phyloP scores from a whole-genome alignment of 2,113 vertebrate genomes.

The Muscicapa adusta region DNA sequence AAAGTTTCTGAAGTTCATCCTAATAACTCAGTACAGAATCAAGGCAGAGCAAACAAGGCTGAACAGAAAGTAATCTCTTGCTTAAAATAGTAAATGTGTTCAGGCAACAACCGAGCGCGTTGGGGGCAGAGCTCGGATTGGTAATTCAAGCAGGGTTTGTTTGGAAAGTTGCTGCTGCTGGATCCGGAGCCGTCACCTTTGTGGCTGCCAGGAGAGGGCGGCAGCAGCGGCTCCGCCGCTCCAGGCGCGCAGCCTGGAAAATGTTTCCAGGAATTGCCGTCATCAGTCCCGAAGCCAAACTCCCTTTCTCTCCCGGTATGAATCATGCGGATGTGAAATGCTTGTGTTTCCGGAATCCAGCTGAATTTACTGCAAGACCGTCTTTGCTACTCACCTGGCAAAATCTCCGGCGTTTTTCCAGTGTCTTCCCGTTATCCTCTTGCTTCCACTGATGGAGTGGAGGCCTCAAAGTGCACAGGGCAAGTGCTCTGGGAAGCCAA shows the following conservation, averaged over 20 bases:
- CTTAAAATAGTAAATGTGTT: slow-evolving; percentile 17
- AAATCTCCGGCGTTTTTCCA: not conserved
- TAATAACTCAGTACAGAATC: not conserved
- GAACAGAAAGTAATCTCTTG: not conserved
- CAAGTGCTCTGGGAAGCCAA: not conserved
- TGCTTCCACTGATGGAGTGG: not conserved
- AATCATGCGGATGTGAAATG: not conserved
- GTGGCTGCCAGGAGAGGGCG: slow-evolving; percentile 48
- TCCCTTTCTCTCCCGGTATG: not conserved
- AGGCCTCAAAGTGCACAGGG: not conserved
- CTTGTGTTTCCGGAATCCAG: not conserved
- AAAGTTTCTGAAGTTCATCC: not conserved
- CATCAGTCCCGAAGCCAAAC: not conserved
- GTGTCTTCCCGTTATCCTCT: not conserved
- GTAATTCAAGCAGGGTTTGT: not conserved
- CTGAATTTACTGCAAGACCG: not conserved
- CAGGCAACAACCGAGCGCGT: not conserved
- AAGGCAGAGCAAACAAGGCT: not conserved
- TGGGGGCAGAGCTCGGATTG: not conserved
- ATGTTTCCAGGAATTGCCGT: not conserved
- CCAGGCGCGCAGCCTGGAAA: not conserved
- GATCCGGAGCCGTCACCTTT: not conserved
- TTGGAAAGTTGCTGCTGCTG: not conserved
- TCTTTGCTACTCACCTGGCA: not conserved
- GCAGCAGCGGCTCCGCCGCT: not conserved